Base-by-base conservation (phyloP, 2,888 invertebrate species). In the Drosophila greeni region DNA sequence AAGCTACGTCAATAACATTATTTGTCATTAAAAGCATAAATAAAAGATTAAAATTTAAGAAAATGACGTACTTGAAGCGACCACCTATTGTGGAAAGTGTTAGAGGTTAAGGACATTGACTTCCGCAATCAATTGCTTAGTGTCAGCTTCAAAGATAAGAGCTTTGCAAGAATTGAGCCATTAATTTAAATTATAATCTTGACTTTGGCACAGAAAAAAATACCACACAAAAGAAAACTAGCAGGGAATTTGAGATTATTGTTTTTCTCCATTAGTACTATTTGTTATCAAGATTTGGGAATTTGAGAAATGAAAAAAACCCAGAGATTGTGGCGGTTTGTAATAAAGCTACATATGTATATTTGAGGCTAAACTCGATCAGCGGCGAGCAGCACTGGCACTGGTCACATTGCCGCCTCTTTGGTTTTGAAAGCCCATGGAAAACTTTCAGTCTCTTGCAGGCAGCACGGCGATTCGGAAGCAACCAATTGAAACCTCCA, bases 371-470 rank as follows among this genome's bases (percentile, higher is more conserved):
- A 18, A 18, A 29, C 33, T 26, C 20, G 36, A 18, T 24, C 16
- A 60, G 34, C 33, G 29, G 45, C 29, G 5, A 45, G 29, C 29
- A 60, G 45, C 59, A 59, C 59, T 60, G 59, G 24, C 59, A n/a
- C 12, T 45, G 65, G 64, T 54, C 65, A 64, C 64, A 65, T 64
- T 65, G 65, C 45, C 56, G 65, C 31, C 42, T 62, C 62, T 42
- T 62, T 11, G 34, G 29, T 23, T 34, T 24, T 23, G 31, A 34
- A 31, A 24, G 7, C 59, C 64, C 54, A 57, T 43, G 67, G 66
- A 49, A 66, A 66, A 66, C 37, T 73, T 81, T 81, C 58, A 79
- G 79, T 79, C 73, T 67, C 75, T 71, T 62, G 43, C 60, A 53
- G 68, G 57, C 79, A 65, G 54, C 74, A 54, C 61, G 60, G 47